phyloP scores from a whole-genome alignment of 2,888 invertebrate species.

The Lycaena phlaeas region DNA sequence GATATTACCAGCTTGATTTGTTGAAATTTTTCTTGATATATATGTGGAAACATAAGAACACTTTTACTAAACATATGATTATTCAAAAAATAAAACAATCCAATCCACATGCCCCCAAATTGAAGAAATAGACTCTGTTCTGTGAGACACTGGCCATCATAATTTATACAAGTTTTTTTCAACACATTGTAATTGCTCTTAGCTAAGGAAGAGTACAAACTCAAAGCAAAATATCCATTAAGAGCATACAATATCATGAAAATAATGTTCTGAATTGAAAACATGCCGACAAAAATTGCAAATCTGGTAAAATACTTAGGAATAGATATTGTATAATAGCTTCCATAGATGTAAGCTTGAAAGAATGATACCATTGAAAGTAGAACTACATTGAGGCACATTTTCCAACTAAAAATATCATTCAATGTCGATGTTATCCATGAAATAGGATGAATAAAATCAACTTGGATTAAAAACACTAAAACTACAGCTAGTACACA shows the following conservation, averaged over 20 bases:
- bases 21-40: slow-evolving; percentile 79
- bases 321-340: slow-evolving; percentile 76
- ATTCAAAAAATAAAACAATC: slow-evolving; percentile 71
- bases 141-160: slow-evolving; percentile 73
- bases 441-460: slow-evolving; percentile 74
- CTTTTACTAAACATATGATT: slow-evolving; percentile 68
- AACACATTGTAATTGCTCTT: slow-evolving; percentile 72
- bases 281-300: slow-evolving; percentile 74
- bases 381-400: slow-evolving; percentile 77
- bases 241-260: slow-evolving; percentile 73
- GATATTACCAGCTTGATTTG: slow-evolving; percentile 75
- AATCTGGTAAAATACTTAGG: slow-evolving; percentile 78
- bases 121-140: slow-evolving; percentile 79
- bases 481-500: slow-evolving; percentile 60
- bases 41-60: slow-evolving; percentile 77
- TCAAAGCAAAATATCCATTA: slow-evolving; percentile 78
- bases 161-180: slow-evolving; percentile 53
- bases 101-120: slow-evolving; percentile 79
- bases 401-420: slow-evolving; percentile 74
- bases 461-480: slow-evolving; percentile 74
- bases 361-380: slow-evolving; percentile 76
- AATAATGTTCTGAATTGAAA: slow-evolving; percentile 73
- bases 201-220: slow-evolving; percentile 78
- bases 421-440: slow-evolving; percentile 77
- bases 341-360: slow-evolving; percentile 81